phyloP scores from a whole-genome alignment of 1,140 invertebrate species.

The Hesperophylax magnus region DNA sequence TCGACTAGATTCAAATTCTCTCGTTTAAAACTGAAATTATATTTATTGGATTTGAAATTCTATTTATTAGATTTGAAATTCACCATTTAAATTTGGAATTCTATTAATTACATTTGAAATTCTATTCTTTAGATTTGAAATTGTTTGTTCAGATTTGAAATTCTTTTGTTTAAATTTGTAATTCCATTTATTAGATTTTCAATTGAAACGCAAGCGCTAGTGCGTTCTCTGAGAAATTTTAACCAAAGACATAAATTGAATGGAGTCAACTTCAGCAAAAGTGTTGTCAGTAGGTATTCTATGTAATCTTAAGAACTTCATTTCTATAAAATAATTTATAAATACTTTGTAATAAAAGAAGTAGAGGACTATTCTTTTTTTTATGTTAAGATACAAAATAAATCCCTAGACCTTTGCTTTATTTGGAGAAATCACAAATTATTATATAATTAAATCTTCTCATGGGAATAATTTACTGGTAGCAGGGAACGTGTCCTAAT shows the following conservation, averaged over 20 bases:
- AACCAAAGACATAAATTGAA: background rate
- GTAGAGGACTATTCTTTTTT: constrained; percentile 31
- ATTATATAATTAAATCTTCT: background rate
- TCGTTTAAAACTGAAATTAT: no score
- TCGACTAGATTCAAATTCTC: no score
- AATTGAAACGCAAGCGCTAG: no score
- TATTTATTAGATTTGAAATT: no score
- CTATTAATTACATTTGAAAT: no score
- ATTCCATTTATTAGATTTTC: no score
- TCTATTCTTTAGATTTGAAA: no score
- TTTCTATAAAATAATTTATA: constrained; percentile 37
- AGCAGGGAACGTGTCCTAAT: background rate
- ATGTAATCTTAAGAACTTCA: constrained; percentile 28
- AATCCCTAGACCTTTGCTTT: background rate
- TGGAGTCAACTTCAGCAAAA: background rate
- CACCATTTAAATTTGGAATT: no score
- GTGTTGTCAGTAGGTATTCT: background rate
- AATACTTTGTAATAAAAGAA: constrained; percentile 38
- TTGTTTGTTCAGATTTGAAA: no score
- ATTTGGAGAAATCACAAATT: background rate
- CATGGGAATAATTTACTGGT: background rate
- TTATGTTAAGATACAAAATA: background rate
- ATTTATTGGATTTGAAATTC: no score
- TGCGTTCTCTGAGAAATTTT: background rate
- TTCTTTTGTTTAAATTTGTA: no score